A percentile compares a stretch with the other conserved stretches of the same genome.
phyloP scores from a whole-genome alignment of 2,797 vertebrate genomes.

The Tadarida brasiliensis region DNA sequence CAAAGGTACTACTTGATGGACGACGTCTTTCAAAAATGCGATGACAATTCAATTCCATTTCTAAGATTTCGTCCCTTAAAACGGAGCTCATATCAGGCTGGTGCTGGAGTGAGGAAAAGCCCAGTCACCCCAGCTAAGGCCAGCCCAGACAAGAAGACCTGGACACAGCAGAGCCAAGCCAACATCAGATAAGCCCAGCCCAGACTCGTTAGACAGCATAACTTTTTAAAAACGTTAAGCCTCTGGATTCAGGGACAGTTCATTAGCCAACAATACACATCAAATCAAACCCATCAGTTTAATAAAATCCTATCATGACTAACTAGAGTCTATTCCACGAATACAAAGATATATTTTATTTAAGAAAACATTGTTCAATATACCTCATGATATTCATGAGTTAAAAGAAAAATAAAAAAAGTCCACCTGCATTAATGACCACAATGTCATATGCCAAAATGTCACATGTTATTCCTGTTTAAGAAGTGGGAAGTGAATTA shows the following conservation, averaged over 20 bases:
- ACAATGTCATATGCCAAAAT: fast-evolving
- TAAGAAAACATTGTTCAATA: not conserved
- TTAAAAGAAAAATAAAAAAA: not conserved
- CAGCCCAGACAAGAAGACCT: no score
- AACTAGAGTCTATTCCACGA: not conserved
- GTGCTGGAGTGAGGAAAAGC: fast-evolving
- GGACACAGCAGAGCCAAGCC: fast-evolving
- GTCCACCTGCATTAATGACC: no score
- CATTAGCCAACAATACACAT: not conserved
- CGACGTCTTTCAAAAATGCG: not conserved
- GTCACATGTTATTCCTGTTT: not conserved
- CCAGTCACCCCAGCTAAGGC: not conserved
- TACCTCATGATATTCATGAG: fast-evolving
- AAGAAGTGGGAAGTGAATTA: no score
- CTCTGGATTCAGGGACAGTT: no score
- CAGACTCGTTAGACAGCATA: not conserved
- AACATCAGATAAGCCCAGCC: not conserved
- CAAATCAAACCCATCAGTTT: not conserved
- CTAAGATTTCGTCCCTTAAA: not conserved
- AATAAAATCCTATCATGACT: not conserved
- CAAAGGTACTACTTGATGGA: fast-evolving
- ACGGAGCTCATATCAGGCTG: no score
- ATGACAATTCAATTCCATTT: no score
- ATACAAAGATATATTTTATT: not conserved
- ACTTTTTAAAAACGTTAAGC: not conserved